A percentile compares a stretch with the other conserved stretches of the same genome.
Evolutionary conservation across 2,888 invertebrate genomes (phyloP).

Genomic region (Apamea anceps): DNA sequence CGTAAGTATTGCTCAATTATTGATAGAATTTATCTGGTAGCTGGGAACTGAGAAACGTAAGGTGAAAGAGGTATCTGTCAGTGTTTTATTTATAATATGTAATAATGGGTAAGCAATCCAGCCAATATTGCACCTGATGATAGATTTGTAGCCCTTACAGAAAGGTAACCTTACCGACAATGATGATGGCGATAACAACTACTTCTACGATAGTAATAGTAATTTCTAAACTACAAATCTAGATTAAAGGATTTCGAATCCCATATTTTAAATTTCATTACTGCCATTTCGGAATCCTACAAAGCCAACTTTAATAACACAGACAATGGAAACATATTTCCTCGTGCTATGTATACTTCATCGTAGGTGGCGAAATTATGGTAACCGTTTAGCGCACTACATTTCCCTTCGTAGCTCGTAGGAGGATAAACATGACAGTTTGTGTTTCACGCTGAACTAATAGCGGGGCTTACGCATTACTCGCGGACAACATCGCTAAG

Average conservation of each 20-base stretch:
- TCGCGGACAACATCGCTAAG: conserved; percentile 50
- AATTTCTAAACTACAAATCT: background rate
- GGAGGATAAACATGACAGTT: conserved; percentile 60
- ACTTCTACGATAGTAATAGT: background rate
- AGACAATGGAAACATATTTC: conserved; percentile 51
- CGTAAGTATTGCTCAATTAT: conserved; percentile 24
- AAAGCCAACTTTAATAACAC: background rate
- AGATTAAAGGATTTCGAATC: background rate
- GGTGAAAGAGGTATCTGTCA: background rate
- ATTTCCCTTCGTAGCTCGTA: conserved; percentile 51
- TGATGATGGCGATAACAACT: background rate
- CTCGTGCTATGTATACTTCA: no score
- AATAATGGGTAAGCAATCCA: background rate
- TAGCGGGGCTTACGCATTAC: conserved; percentile 55
- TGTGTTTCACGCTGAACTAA: conserved; percentile 56
- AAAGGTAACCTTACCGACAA: background rate
- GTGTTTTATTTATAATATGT: background rate
- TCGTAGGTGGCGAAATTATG: conserved; percentile 65
- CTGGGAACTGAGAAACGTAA: background rate
- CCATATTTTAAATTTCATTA: background rate
- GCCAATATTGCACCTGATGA: background rate
- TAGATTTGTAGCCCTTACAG: background rate
- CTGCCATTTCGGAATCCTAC: conserved; percentile 1
- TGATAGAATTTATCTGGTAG: background rate
- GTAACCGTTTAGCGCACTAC: conserved; percentile 61